Evolutionary conservation across 2,797 vertebrate species (phyloP), one percentile per base, ranked within the genome.

Genomic region (Lithobates pipiens): DNA sequence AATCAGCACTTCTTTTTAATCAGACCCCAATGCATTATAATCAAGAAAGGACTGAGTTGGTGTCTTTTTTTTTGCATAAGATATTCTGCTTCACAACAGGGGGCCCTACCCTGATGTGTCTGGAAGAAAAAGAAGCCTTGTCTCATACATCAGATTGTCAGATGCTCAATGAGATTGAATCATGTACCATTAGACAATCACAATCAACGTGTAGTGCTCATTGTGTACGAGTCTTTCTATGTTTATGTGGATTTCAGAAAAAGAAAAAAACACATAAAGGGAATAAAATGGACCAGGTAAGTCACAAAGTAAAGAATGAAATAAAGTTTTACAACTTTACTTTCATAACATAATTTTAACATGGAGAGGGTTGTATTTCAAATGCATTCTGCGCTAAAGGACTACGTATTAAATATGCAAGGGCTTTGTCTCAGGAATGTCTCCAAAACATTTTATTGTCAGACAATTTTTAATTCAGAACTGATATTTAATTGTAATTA

Each of bases 41-140:
- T 92, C 92, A 93, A 87, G 84, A 83, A 87, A 83, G 80, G 7
- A 1, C 90, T 90, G 91, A 94, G 93, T 91, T 91, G 90, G 90
- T 90, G 85, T 89, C 91, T 93, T 94, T 89, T 94, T 92, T 94
- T 92, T 93, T 94, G 92, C 94, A 95, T 94, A 93, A 94, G 90
- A 94, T 94, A 94, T 94, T 93, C 92, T 90, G 82, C 91, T 89
- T 92, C 93, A 91, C 94, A 93, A 92, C 92, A 92, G 93, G 94
- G 92, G 91, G 91, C 89, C 90, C 92, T 93, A 88, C 89, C 89
- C 88, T 93, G 90, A 92, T 91, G 93, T 91, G 92, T 93, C 92
- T 92, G 89, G 83, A 92, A 90, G 91, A 93, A 91, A 92, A 92
- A 91, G 92, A 91, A 93, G 93, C 94, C 92, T 93, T 89, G 90